Evolutionary conservation across 2,113 vertebrate species (phyloP), one percentile per base, ranked within the genome.

Genomic region (Edolisoma coerulescens): DNA sequence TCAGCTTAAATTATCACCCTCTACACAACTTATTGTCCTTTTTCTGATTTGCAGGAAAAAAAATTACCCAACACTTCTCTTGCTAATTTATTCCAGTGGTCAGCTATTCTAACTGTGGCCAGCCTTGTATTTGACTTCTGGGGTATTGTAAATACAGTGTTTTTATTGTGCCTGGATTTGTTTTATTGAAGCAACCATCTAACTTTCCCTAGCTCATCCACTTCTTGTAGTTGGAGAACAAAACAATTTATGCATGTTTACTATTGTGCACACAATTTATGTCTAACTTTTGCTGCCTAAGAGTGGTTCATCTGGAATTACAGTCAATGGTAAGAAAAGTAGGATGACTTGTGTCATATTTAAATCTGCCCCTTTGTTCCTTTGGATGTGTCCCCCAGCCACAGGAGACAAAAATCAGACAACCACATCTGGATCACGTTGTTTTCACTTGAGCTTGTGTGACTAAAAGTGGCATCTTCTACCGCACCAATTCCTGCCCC

Each of bases 221-320:
- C 8, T 32, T 60, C 11, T 5, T 28, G 15, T 28, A 23, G 13
- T 1, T 78, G 39, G 23, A 63, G 18, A 84, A 37, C 3, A 60
- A 50, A 0, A 1, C 0, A 0, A 16, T 61, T 70, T 32, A 16
- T 52, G 7, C 2, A 2, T 52, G 6, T 37, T 82, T 74, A 15
- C 3, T 74, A 4, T 9, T 69, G 49, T 13, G 9, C 1, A 7
- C 21, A 21, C 4, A 67, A 54, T 37, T 63, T 49, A n/a, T 77
- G 23, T 44, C 7, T 10, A 33, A 19, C 1, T 68, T 69, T 64
- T 69, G 8, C 15, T 60, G 9, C 16, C 12, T 37, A 9, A 32
- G 52, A 30, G 8, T 30, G 6, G 5, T 23, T 86, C 16, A 28
- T 33, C 23, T 80, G 20, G 41, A 28, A 14, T 16, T 79, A 13